Percentiles rank a stretch among this genome's conserved stretches.
Evolutionary conservation across 2,888 invertebrate genomes (phyloP).

Genomic region (Argyresthia goedartella): DNA sequence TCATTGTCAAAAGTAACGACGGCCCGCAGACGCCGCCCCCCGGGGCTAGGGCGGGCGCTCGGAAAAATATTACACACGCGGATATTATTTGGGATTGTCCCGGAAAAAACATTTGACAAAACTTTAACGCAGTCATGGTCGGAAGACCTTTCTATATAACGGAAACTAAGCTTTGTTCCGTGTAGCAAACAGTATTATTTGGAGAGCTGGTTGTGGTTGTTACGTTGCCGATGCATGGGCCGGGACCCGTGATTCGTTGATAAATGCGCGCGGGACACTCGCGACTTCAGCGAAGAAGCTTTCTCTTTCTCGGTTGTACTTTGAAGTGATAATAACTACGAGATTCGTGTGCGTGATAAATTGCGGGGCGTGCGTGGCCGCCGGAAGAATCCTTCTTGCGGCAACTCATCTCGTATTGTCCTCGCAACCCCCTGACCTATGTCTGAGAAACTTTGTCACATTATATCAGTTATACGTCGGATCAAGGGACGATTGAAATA

Average conservation of each 20-base stretch:
- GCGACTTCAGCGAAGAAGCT: constrained; percentile 22
- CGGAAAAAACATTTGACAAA: constrained; percentile 37
- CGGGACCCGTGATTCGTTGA: constrained; percentile 48
- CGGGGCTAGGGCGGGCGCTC: constrained; percentile 14
- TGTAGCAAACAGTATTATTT: constrained; percentile 22
- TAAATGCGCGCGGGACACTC: constrained; percentile 31
- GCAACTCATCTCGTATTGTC: constrained; percentile 9
- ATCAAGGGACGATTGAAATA: no score
- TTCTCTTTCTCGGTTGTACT: constrained; percentile 23
- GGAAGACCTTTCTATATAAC: constrained; percentile 4
- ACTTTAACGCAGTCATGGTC: constrained; percentile 27
- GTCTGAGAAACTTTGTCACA: constrained; percentile 12
- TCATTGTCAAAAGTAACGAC: constrained; percentile 6
- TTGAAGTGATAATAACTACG: constrained; percentile 37
- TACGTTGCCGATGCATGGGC: constrained; percentile 29
- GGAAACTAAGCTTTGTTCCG: constrained; percentile 13
- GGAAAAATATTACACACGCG: constrained; percentile 41
- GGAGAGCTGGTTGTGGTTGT: constrained; percentile 20
- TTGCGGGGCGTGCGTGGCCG: constrained; percentile 12
- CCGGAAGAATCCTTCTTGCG: constrained; percentile 18
- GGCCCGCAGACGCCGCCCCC: constrained; percentile 15
- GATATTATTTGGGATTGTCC: constrained; percentile 35
- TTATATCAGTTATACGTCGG: no score
- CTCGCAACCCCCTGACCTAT: constrained; percentile 23
- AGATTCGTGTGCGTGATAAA: constrained; percentile 26